These are phyloP conservation scores for Caiman crocodilus DNA, from an alignment of 2,797 vertebrate genomes.

Conservation along the genomic window DNA sequence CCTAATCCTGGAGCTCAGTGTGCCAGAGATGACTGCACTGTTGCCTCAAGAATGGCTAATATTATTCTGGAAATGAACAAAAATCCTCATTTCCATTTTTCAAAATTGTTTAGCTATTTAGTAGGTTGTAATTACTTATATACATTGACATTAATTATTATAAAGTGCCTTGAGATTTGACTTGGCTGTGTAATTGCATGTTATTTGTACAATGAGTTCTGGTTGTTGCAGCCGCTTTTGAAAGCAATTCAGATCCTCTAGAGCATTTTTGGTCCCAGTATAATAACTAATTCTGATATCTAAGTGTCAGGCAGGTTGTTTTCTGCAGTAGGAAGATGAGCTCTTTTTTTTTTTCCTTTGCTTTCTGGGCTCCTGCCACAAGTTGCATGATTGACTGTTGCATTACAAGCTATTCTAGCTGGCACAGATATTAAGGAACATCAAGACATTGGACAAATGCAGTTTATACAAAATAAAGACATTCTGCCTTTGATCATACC, in stretches of 20 bases:
- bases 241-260: slow-evolving; percentile 16
- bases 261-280: not conserved
- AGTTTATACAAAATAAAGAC: not conserved
- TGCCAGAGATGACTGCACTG: not conserved
- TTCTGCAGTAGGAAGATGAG: not conserved
- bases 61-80: not conserved
- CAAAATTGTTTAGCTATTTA: slow-evolving; percentile 51
- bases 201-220: slow-evolving; percentile 32
- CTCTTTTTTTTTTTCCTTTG: not conserved
- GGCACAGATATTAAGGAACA: not conserved
- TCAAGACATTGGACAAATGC: not conserved
- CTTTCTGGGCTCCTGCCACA: not conserved
- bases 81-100: slow-evolving; percentile 53
- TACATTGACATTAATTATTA: slow-evolving; percentile 67
- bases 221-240: slow-evolving; percentile 32
- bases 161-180: slow-evolving; percentile 57
- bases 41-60: slow-evolving; percentile 17
- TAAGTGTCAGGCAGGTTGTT: not conserved
- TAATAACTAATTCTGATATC: not conserved
- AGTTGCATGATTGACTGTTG: not conserved
- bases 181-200: slow-evolving; percentile 37
- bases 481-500: not conserved
- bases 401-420: not conserved
- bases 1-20: fast-evolving
- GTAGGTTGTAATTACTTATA: slow-evolving; percentile 55